Base-by-base conservation (phyloP, 2,888 invertebrate species). In the Pristionchus mayeri region DNA sequence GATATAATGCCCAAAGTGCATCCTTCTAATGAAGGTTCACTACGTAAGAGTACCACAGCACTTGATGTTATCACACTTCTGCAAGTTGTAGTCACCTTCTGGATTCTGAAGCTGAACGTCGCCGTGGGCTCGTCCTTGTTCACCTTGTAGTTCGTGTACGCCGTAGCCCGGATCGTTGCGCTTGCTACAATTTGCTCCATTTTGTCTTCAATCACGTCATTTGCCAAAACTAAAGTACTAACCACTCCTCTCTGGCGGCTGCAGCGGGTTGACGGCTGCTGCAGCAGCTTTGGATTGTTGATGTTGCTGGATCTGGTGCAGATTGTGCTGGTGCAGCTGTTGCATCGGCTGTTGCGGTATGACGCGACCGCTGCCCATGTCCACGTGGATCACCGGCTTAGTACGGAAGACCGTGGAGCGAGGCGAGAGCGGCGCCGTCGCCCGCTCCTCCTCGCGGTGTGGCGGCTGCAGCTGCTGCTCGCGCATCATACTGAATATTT, bases 321-420 rank as follows among this genome's bases (percentile, higher is more conserved):
- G 37, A 11, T 52, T 30, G 21, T 63, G 34, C 21, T 67, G 76
- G 3, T 76, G 82, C 2, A 40, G 78, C 34, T 37, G 83, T 37
- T 86, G 83, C 48, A 71, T 78, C 6, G 76, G 85, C 44, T 67
- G 81, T 63, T 80, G 85, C 85, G n/a, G 79, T 60, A 80, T 81
- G 34, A 34, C 60, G 18, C 63, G 44, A 16, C 76, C 75, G n/a
- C n/a, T n/a, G 48, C 89, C 90, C 84, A 89, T 83, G 80, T 91
- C 91, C 76, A 91, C 89, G 84, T 91, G 90, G 86, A 92, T 92
- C 40, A 92, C 90, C 0, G 92, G 91, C 85, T 92, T 91, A 30
- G 90, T 89, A 50, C 91, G 88, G 87, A 90, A 92, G 18, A 92
- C 91, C 4, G 92, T 90, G 24, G 91, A 89, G 44, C 89, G 84